These are phyloP conservation scores for Idaea straminata DNA, from an alignment of 2,888 invertebrate genomes.

Conservation along the genomic window DNA sequence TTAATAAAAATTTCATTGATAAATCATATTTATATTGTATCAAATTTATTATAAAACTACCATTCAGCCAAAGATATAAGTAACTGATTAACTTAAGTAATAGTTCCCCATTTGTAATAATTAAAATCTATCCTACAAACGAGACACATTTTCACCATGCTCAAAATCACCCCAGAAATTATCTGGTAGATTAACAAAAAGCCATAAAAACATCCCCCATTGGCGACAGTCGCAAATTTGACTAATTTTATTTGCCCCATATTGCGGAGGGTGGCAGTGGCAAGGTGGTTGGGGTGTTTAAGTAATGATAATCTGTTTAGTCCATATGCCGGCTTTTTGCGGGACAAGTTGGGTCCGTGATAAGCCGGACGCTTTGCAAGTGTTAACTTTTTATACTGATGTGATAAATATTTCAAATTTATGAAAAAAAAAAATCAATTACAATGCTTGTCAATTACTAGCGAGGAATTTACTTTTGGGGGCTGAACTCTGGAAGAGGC, in stretches of 20 bases:
- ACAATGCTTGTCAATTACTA: neutral
- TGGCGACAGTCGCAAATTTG: slow-evolving; percentile 28
- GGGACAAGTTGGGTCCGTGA: slow-evolving; percentile 8
- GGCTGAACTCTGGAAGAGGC: no score
- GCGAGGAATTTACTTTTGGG: neutral
- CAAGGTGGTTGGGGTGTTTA: slow-evolving; percentile 8
- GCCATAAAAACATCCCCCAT: slow-evolving; percentile 10
- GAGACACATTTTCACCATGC: neutral
- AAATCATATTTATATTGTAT: neutral
- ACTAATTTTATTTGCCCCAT: slow-evolving; percentile 36
- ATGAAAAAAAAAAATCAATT: neutral
- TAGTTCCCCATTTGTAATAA: neutral
- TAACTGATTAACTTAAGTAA: neutral
- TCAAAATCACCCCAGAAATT: neutral
- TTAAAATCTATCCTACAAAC: neutral
- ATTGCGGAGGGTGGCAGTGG: neutral
- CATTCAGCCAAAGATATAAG: neutral
- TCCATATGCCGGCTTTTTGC: slow-evolving; percentile 17
- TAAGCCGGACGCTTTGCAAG: neutral
- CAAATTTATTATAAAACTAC: neutral
- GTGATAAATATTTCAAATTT: neutral
- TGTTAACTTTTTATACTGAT: slow-evolving; percentile 1
- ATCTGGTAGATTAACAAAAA: neutral
- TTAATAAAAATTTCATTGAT: no score
- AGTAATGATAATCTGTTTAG: slow-evolving; percentile 13